A percentile compares a stretch with the other conserved stretches of the same genome.
Conservation (phyloP, 2,113 vertebrate genomes). For the Rhagologus leucostigma region DNA sequence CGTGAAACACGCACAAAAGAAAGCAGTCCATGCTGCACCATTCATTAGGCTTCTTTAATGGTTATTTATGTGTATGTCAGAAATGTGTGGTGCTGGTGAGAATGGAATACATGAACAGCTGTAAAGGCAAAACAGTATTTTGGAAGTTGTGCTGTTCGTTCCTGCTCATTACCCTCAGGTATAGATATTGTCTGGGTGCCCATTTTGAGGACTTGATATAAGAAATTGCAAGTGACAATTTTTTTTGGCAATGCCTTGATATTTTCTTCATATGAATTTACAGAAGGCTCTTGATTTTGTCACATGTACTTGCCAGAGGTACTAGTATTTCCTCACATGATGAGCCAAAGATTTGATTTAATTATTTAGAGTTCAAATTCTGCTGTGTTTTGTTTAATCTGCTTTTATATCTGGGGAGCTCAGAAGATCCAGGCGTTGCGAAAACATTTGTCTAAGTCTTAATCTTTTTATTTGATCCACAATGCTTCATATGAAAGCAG, state of each 20-base stretch:
- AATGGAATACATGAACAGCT: background rate
- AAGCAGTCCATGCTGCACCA: constrained; percentile 22
- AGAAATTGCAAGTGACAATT: constrained; percentile 11
- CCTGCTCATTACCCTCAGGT: constrained; percentile 24
- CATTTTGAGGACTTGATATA: background rate
- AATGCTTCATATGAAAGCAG: background rate
- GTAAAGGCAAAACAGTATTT: background rate
- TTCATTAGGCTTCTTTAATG: constrained; percentile 63
- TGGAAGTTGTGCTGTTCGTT: background rate
- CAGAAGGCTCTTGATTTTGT: background rate
- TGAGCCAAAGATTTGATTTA: background rate
- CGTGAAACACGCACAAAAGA: constrained; percentile 27
- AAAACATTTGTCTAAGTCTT: background rate
- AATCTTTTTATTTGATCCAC: background rate
- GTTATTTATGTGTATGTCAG: constrained; percentile 32
- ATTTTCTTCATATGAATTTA: constrained; percentile 30
- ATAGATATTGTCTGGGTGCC: background rate
- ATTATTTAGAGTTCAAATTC: background rate
- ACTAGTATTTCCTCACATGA: background rate
- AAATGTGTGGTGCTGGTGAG: background rate
- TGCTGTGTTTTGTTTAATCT: background rate
- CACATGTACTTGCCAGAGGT: background rate
- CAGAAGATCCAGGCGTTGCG: background rate
- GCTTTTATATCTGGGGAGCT: background rate
- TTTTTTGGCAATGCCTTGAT: constrained; percentile 14